Evolutionary conservation across 1,140 invertebrate species (phyloP).

Genomic region (Meloidogyne hapla): DNA sequence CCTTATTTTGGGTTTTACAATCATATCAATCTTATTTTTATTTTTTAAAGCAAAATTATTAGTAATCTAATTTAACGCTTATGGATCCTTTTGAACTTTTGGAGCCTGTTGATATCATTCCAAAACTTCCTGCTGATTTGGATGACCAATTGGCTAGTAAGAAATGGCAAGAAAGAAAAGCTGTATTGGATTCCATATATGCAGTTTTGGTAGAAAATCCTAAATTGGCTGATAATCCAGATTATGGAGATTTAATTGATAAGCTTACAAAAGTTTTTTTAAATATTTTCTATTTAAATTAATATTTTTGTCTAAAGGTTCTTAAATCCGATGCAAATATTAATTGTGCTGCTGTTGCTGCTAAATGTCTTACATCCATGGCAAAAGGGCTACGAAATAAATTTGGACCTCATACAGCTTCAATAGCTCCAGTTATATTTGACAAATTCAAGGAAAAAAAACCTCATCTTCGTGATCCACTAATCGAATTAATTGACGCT

Average conservation of each 20-base stretch:
- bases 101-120: constrained; percentile 86
- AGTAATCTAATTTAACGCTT: too few species aligned
- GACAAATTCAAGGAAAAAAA: constrained; percentile 99
- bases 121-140: constrained; percentile 89
- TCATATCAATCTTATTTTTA: too few species aligned
- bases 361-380: constrained; percentile 78
- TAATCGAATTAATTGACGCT: constrained; percentile 77
- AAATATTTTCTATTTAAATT: constrained; percentile 12
- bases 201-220: constrained; percentile 74
- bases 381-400: constrained; percentile 83
- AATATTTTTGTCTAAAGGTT: constrained; percentile 19
- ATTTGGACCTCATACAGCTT: constrained; percentile 78
- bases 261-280: constrained; percentile 79
- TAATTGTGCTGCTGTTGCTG: constrained; percentile 81
- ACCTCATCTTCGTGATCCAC: constrained; percentile 71
- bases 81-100: constrained; percentile 83
- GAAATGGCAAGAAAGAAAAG: constrained; percentile 94
- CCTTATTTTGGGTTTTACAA: too few species aligned
- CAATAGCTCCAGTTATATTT: constrained; percentile 75
- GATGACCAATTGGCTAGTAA: constrained; percentile 87
- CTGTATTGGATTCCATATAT: constrained; percentile 79
- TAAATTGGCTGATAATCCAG: constrained; percentile 21
- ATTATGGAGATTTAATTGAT: constrained; percentile 80
- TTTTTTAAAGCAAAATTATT: too few species aligned
- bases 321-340: constrained; percentile 86